Base-by-base conservation (phyloP, 1,140 invertebrate species). In the Ostrea denselamellosa region DNA sequence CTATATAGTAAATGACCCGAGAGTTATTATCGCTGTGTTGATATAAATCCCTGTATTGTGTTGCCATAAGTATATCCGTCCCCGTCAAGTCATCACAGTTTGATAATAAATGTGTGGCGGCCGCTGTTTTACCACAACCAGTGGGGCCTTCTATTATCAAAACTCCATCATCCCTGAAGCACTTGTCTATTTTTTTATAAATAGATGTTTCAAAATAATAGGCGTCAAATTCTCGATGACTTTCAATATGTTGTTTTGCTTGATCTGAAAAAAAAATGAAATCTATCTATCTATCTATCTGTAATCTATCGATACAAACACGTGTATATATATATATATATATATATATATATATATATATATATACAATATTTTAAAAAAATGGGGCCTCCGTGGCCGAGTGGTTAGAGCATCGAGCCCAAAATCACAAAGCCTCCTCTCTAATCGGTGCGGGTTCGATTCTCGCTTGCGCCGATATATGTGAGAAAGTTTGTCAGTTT, bases 91-190 rank as follows among this genome's bases (percentile, higher is more conserved):
- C 56, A 17, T 62, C 17, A 62, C 8, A 62, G 17, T 62, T 62
- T 62, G n/a, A 62, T 62, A 62, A 62, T n/a, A 62, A 62, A 62
- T 62, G 56, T 17, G 56, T 62, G 7, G 56, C 56, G 8, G 56
- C 56, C n/a, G 56, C 56, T 62, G 56, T 62, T 62, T 62, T 62
- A 14, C 56, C 56, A 62, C 56, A 62, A 62, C 56, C 56, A 62
- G 56, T 62, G 7, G 56, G 56, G 7, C 56, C 56, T n/a, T 62
- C 56, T 62, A 62, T 62, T 0, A 62, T n/a, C n/a, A 62, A 12
- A 3, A 62, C 56, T 19, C 56, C 56, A 62, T 19, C 7, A 19
- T 62, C 56, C n/a, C n/a, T 62, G 56, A 62, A 62, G 56, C 14
- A 19, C 14, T 62, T 62, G 5, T 62, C 14, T 19, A 62, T 19